phyloP scores from a whole-genome alignment of 2,113 vertebrate species.

The Tapirus terrestris region DNA sequence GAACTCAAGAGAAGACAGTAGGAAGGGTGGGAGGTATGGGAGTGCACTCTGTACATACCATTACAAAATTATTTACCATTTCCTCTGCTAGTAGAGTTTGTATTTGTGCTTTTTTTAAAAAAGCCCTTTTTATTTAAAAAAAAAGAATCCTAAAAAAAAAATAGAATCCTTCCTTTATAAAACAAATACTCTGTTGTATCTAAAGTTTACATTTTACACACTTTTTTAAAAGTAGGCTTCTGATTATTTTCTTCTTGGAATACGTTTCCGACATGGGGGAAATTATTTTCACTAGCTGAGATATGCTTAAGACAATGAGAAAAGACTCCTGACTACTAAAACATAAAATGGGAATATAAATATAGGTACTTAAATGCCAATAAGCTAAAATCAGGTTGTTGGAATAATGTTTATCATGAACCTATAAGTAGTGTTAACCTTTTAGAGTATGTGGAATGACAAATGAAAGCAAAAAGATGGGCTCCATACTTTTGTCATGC shows the following conservation, averaged over 20 bases:
- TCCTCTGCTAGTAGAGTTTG: background rate
- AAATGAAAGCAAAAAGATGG: background rate
- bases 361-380: background rate
- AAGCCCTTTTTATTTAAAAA: background rate
- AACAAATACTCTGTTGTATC: background rate
- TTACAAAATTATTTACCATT: conserved; percentile 50
- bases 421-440: background rate
- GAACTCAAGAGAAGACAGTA: background rate
- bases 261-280: conserved; percentile 3
- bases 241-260: conserved; percentile 42
- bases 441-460: background rate
- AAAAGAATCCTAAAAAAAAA: background rate
- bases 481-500: background rate
- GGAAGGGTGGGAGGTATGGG: background rate
- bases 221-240: conserved; percentile 45
- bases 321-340: conserved; percentile 37
- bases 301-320: conserved; percentile 7
- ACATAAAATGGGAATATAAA: background rate
- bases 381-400: conserved; percentile 27
- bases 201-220: conserved; percentile 23
- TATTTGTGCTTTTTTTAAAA: background rate
- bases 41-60: background rate
- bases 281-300: conserved; percentile 21
- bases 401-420: background rate
- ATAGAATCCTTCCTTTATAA: conserved; percentile 28